Evolutionary conservation across 2,888 invertebrate genomes (phyloP).

Genomic region (Volucella inflata): DNA sequence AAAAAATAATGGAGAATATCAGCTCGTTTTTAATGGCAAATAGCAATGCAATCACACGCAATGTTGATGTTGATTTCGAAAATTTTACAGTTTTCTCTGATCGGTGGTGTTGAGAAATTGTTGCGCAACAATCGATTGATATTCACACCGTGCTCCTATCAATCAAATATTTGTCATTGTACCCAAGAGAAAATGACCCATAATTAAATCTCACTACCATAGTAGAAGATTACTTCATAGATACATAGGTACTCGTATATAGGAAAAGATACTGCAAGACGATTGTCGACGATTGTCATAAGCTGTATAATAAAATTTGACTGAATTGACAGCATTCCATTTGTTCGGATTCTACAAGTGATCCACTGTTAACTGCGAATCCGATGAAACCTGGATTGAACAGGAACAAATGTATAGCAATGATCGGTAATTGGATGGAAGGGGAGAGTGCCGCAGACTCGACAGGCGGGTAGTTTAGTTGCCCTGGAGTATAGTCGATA

Average conservation of each 20-base stretch:
- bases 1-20: background rate
- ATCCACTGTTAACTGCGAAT: no score
- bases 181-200: slow-evolving; percentile 64
- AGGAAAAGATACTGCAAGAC: background rate
- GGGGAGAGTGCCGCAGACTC: no score
- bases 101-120: no score
- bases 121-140: slow-evolving; percentile 44
- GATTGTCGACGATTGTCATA: background rate
- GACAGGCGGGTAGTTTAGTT: no score
- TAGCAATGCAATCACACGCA: slow-evolving; percentile 43
- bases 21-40: slow-evolving; percentile 16
- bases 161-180: slow-evolving; percentile 73
- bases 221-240: background rate
- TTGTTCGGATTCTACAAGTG: background rate
- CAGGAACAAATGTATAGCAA: no score
- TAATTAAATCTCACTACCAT: slow-evolving; percentile 56
- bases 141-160: slow-evolving; percentile 71
- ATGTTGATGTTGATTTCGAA: slow-evolving; percentile 50
- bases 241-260: slow-evolving; percentile 17
- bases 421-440: no score
- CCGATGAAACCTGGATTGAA: no score
- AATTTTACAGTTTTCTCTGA: slow-evolving; percentile 48
- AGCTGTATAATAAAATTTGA: slow-evolving; percentile 51
- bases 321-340: slow-evolving; percentile 38
- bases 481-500: no score